Evolutionary conservation across 92 coral and sea anemone genomes (phyloP).

Genomic region (Zoanthus sansibaricus): DNA sequence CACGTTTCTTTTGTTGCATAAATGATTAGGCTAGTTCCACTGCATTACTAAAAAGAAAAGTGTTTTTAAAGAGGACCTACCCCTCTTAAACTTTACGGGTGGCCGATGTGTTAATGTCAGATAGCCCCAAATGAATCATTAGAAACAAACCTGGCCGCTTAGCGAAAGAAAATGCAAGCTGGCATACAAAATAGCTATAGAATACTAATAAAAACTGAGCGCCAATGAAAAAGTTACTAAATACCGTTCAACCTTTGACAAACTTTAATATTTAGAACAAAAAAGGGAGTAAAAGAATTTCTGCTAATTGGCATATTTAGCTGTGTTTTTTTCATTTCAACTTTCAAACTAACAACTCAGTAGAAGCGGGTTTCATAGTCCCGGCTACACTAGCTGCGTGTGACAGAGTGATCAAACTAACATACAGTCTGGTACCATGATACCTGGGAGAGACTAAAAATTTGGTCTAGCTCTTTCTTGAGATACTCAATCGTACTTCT

Average conservation of each 20-base stretch:
- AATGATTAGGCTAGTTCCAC: conserved; percentile 5
- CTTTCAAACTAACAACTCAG: background rate
- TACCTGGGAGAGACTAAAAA: background rate
- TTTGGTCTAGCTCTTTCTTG: conserved; percentile 22
- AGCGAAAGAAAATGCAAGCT: background rate
- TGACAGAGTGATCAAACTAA: conserved; percentile 17
- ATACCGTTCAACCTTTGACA: no score
- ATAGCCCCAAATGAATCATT: conserved; percentile 5
- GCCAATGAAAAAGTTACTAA: no score
- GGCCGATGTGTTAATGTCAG: conserved; percentile 16
- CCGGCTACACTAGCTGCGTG: background rate
- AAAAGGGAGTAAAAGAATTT: background rate
- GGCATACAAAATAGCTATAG: background rate
- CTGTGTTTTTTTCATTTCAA: background rate
- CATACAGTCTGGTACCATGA: conserved; percentile 2
- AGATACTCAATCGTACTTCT: background rate
- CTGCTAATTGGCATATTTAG: background rate
- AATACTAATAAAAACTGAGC: background rate
- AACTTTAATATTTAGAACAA: background rate
- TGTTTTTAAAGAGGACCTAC: background rate
- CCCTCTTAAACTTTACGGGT: conserved; percentile 5
- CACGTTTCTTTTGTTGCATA: conserved; percentile 52
- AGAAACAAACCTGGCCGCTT: background rate
- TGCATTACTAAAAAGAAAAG: background rate
- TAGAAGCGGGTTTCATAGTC: conserved; percentile 2